Evolutionary conservation across 2,888 invertebrate species (phyloP), one percentile per base, ranked within the genome.

Genomic region (Agriotes lineatus): DNA sequence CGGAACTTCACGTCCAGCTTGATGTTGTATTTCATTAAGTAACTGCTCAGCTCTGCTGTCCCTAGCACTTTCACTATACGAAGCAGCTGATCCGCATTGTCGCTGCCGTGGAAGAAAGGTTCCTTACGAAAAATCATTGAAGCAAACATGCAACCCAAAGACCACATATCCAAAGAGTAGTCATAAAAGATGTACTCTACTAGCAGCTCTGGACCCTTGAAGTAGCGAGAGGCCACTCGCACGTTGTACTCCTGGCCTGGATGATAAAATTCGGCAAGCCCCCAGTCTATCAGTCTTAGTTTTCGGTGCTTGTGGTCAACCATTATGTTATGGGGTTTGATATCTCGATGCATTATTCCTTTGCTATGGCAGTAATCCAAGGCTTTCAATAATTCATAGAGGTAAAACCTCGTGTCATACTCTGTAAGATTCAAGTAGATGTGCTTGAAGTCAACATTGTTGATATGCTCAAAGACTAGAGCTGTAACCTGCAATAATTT

Each of bases 361-460:
- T 79, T 79, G 57, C 83, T 82, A 70, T 85, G 85, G 63, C 84
- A 84, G 65, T 74, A 85, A 71, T 85, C 83, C 30, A 85, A 67
- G 0, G 84, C 85, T 77, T 84, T 85, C 60, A 86, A 73, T 37
- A 86, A 72, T 77, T 86, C 85, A 69, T 83, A 83, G 16, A 85
- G 76, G 73, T 86, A 86, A 76, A 79, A 85, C 35, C 81, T 72
- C 2, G 81, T 82, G 58, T 84, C 83, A 14, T 75, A 76, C 65
- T 84, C 83, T n/a, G 78, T 79, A 16, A 85, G 72, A 45, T 77
- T 80, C 64, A 83, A 74, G 70, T 83, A 84, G 52, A 84, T 76
- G 65, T 81, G 82, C 71, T 83, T 84, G 66, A 84, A 84, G 67
- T 83, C 83, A 12, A 80, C 81, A 56, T 82, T 79, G 48, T 79